Base-by-base conservation (phyloP, 1,140 invertebrate species). In the Varroa destructor region DNA sequence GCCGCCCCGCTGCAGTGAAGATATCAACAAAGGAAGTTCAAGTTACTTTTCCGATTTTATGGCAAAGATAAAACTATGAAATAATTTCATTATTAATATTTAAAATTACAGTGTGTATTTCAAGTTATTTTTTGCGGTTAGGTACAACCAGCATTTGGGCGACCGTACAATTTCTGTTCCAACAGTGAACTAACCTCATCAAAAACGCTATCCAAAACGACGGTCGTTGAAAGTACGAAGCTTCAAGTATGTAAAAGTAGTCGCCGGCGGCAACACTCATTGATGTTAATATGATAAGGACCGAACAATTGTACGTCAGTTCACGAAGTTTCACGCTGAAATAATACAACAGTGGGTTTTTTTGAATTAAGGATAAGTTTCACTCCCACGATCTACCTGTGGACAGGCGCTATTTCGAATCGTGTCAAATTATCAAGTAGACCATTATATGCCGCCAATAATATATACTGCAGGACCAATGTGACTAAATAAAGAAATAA, bases 261-360 rank as follows among this genome's bases (percentile, higher is more conserved):
- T 67, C 61, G 37, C 61, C 61, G 36, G 61, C 61, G 12, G 46
- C 37, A 40, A 67, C 10, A 40, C 61, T 67, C 61, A 37, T 67
- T 37, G 61, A 67, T 67, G 61, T 67, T 37, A 67, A 67, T 46
- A 67, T 40, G 40, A 67, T 67, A 12, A 67, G 61, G 40, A 67
- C 37, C 14, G 61, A 67, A 67, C 61, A 67, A 37, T 67, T 40
- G 61, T 67, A 67, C 40, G 61, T 67, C 37, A 67, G 61, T 40
- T 67, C 61, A 40, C 61, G 61, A 12, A 67, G 46, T 40, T 40
- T 40, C 46, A 46, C 61, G 36, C 61, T 67, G 61, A 40, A 67
- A 67, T 1, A 12, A 37, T 56, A 25, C 25, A 51, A 51, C 8
- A 8, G 46, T 51, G 4, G 46, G 4, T 8, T 51, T 51, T 8